Base-by-base conservation (phyloP, 2,888 invertebrate genomes). In the Diarsia dahlii region DNA sequence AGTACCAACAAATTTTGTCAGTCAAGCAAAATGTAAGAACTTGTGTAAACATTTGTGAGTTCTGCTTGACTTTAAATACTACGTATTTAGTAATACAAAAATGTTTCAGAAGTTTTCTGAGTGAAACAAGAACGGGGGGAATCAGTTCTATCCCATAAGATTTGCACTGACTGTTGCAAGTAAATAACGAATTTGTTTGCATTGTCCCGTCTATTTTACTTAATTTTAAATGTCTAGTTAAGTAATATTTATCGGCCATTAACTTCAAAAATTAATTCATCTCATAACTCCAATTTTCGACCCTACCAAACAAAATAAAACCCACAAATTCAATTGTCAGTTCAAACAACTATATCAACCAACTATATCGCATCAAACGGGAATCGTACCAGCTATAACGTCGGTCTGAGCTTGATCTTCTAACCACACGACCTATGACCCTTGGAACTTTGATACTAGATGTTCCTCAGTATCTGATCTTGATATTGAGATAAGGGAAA, bases 351-450 rank as follows among this genome's bases (percentile, higher is more conserved):
- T 34, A 62, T 67, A 66, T 58, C 23, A 50, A 60, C 12, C 15
- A 34, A 54, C 56, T 45, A 76, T 58, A 81, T 73, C 64, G 46
- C 65, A 58, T 78, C 73, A 79, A 87, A 84, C 82, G 84, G 80
- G 82, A 82, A 86, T 80, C 80, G 85, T 72, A 84, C 74, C 34
- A 45, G 62, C 65, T 71, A 79, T 78, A 72, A 20, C 60, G 82
- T 69, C 74, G 75, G 76, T 65, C 46, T 28, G 23, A 73, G 67
- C 75, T 78, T 82, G 88, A 85, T 86, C 84, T 88, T 65, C 85
- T 83, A 87, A 84, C 84, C 87, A 82, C 64, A 60, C 78, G 88
- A 88, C 86, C 88, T 84, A 45, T 88, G 88, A 88, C 88, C 78
- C 46, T n/a, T 64, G 74, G 34, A 67, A 78, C 80, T 63, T 23